A percentile compares a stretch with the other conserved stretches of the same genome.
These are phyloP conservation scores for Neolamprologus kungweensis DNA, from an alignment of 2,113 vertebrate species.

Conservation along the genomic window DNA sequence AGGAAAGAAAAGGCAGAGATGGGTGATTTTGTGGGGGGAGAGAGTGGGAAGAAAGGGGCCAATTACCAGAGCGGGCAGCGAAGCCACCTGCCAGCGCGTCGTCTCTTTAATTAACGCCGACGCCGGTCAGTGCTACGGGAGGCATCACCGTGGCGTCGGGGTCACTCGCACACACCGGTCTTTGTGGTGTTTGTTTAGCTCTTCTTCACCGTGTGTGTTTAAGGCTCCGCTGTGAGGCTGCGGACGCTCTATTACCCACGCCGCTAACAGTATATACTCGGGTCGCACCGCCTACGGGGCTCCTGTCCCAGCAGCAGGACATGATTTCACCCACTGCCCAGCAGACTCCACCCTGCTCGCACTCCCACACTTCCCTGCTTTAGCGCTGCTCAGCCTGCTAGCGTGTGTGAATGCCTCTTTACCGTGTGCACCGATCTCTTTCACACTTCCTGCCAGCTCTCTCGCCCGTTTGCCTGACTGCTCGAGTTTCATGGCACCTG, in stretches of 20 bases:
- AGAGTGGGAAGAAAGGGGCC: constrained; percentile 83
- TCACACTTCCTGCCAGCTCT: constrained; percentile 11
- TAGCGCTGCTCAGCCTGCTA: constrained; percentile 6
- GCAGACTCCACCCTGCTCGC: constrained; percentile 24
- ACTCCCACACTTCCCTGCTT: constrained; percentile 27
- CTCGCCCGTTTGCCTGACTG: constrained; percentile 11
- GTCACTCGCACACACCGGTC: constrained; percentile 74
- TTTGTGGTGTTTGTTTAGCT: constrained; percentile 79
- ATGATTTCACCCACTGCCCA: constrained; percentile 35
- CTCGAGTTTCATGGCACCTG: constrained; percentile 51
- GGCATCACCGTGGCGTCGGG: constrained; percentile 81
- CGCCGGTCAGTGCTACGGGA: constrained; percentile 92
- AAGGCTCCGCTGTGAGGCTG: constrained; percentile 31
- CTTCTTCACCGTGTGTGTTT: constrained; percentile 21
- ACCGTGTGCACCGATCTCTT: background rate
- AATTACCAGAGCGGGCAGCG: constrained; percentile 89
- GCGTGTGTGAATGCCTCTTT: background rate
- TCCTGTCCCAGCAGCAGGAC: constrained; percentile 16
- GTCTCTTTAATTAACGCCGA: constrained; percentile 95
- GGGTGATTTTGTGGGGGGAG: constrained; percentile 58
- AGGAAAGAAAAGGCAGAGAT: constrained; percentile 55
- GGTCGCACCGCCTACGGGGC: constrained; percentile 22
- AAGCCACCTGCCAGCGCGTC: constrained; percentile 92
- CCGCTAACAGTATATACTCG: constrained; percentile 11
- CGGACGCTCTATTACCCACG: constrained; percentile 22